A percentile compares a stretch with the other conserved stretches of the same genome.
These are phyloP conservation scores for Lonchura striata DNA, from an alignment of 2,113 vertebrate genomes.

Conservation along the genomic window DNA sequence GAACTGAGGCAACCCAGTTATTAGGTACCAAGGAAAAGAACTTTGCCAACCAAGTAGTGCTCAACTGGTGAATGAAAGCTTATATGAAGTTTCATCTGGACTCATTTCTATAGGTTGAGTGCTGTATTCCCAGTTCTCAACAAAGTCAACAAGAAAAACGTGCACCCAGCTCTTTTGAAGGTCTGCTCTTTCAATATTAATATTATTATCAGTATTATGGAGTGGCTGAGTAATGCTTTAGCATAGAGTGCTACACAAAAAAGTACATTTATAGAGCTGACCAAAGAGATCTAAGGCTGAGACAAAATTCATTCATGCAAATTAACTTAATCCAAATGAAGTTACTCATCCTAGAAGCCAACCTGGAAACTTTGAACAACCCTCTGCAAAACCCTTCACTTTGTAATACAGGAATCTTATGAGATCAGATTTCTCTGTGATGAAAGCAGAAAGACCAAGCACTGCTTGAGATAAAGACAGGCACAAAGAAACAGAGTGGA, in stretches of 20 bases:
- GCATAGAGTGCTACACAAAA: not conserved
- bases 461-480: not conserved
- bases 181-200: not conserved
- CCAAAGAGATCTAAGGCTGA: not conserved
- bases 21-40: not conserved
- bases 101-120: not conserved
- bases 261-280: not conserved
- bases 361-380: not conserved
- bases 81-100: not conserved
- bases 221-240: not conserved
- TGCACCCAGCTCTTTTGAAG: not conserved
- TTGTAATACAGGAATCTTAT: not conserved
- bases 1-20: not conserved
- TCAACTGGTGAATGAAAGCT: not conserved
- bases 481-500: not conserved
- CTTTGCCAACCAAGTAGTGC: not conserved
- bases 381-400: not conserved
- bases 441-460: not conserved
- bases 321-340: conserved; percentile 14
- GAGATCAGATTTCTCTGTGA: not conserved
- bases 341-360: not conserved
- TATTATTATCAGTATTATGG: not conserved
- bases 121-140: not conserved
- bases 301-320: not conserved
- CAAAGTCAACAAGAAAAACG: not conserved